phyloP scores from a whole-genome alignment of 2,113 vertebrate species.

The Trachemys scripta region DNA sequence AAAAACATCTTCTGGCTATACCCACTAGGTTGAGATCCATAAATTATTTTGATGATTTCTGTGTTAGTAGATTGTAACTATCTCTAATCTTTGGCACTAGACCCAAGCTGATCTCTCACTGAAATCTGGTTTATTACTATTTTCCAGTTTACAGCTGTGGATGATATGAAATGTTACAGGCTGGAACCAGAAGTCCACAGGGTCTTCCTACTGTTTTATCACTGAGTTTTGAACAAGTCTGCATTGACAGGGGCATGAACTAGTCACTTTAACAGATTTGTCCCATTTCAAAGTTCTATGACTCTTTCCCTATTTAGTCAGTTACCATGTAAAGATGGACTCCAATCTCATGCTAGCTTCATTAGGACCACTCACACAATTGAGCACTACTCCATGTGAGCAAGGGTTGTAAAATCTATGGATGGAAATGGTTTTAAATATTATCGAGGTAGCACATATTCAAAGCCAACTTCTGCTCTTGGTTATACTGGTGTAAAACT shows the following conservation, averaged over 20 bases:
- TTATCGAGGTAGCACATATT: too few relatives aligned
- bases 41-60: neutral
- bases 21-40: neutral
- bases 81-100: neutral
- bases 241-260: neutral
- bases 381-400: too few relatives aligned
- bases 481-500: too few relatives aligned
- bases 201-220: neutral
- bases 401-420: too few relatives aligned
- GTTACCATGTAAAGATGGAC: too few relatives aligned
- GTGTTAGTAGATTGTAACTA: neutral
- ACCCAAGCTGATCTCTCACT: neutral
- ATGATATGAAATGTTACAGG: neutral
- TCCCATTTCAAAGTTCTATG: neutral
- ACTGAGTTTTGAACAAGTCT: neutral
- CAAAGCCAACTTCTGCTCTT: too few relatives aligned
- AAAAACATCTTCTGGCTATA: neutral
- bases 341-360: too few relatives aligned
- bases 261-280: neutral
- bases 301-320: too few relatives aligned
- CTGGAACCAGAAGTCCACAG: neutral
- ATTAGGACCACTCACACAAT: too few relatives aligned
- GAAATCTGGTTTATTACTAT: neutral
- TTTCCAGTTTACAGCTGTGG: neutral
- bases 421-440: too few relatives aligned